Evolutionary conservation across 2,113 vertebrate species (phyloP).

Genomic region (Romanogobio albipinnatus): DNA sequence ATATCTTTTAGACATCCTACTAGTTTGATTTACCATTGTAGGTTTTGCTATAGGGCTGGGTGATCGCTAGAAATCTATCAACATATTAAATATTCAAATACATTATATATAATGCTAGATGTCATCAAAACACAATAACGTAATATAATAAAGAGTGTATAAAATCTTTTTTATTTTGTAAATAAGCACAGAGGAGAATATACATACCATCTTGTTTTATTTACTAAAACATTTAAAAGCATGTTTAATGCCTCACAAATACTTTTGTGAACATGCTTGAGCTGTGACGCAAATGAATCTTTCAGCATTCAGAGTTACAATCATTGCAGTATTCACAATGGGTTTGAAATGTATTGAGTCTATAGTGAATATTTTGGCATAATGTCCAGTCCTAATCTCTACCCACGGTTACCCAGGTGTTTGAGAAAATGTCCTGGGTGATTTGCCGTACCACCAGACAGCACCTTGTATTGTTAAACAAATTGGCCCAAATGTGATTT

Average conservation of each 20-base stretch:
- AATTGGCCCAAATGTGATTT: constrained; percentile 46
- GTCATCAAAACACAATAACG: not conserved
- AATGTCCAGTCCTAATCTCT: not conserved
- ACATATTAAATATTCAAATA: not conserved
- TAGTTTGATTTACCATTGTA: constrained; percentile 10
- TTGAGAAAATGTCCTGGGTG: not conserved
- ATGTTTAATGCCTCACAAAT: no score
- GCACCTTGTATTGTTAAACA: constrained; percentile 7
- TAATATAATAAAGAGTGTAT: not conserved
- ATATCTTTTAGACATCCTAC: constrained; percentile 7
- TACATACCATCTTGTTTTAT: not conserved
- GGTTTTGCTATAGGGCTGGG: not conserved
- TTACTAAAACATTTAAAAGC: no score
- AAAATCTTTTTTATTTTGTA: not conserved
- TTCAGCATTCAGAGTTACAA: no score
- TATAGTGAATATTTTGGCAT: not conserved
- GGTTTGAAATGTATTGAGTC: not conserved
- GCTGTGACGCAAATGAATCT: no score
- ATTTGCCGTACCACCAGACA: not conserved
- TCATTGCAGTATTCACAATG: not conserved
- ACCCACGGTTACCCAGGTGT: not conserved
- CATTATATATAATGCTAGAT: not conserved
- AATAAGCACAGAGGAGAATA: not conserved
- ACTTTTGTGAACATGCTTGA: no score
- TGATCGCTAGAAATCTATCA: not conserved